Conservation (phyloP, 1,140 invertebrate genomes). For the Drosophila bocki region DNA sequence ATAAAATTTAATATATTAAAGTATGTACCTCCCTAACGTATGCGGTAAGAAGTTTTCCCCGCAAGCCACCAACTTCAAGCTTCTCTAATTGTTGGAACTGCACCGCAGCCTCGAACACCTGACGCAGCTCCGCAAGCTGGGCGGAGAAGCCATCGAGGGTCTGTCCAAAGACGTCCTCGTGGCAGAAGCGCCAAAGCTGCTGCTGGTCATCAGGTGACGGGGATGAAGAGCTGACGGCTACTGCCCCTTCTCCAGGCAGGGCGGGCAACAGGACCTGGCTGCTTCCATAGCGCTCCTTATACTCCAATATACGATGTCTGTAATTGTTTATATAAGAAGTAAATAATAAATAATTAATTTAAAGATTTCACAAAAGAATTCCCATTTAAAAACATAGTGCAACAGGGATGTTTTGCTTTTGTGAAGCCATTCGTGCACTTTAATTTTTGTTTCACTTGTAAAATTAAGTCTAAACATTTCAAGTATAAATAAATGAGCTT, state of each 20-base stretch:
- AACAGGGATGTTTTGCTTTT: too few species aligned
- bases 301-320: slow-evolving; percentile 57
- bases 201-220: slow-evolving; percentile 57
- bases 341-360: too few species aligned
- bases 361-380: too few species aligned
- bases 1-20: background rate
- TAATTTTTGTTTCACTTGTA: background rate
- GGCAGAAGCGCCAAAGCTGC: slow-evolving; percentile 89
- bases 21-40: slow-evolving; percentile 86
- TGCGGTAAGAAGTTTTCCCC: slow-evolving; percentile 88
- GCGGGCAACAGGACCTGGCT: slow-evolving; percentile 85
- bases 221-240: background rate
- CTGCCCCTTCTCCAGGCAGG: slow-evolving; percentile 32
- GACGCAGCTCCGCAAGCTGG: slow-evolving; percentile 86
- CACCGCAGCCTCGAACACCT: slow-evolving; percentile 89
- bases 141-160: slow-evolving; percentile 88
- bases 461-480: background rate
- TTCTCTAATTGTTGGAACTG: slow-evolving; percentile 94
- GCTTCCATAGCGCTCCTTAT: slow-evolving; percentile 84
- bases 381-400: too few species aligned
- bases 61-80: slow-evolving; percentile 91
- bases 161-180: slow-evolving; percentile 89
- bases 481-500: background rate
- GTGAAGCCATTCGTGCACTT: background rate
- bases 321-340: too few species aligned